Evolutionary conservation across 2,888 invertebrate species (phyloP), one percentile per base, ranked within the genome.

Genomic region (Ditula angustiorana): DNA sequence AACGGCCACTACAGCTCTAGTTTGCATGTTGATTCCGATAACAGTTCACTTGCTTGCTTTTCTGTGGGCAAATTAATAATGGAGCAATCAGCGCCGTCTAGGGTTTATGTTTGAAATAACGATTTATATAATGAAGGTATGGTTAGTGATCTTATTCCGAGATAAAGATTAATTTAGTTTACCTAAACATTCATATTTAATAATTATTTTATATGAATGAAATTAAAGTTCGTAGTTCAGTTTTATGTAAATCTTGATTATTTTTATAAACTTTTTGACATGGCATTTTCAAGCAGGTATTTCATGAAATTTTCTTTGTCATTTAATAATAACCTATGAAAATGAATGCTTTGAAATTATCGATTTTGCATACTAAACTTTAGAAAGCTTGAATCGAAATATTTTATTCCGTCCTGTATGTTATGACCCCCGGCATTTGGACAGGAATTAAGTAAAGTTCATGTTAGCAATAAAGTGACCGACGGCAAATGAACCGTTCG

Each of bases 401-500:
- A 19, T 41, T 61, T 56, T 41, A 24, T 44, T 23, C n/a, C 2
- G 4, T 13, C n/a, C 16, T 2, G 53, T 30, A 47, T 8, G 52
- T 60, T 53, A 60, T 60, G 64, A 28, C 50, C 37, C 10, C 33
- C 33, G 30, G 58, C 35, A 55, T 58, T 49, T 52, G 52, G 44
- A 28, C 26, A 63, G 30, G 63, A 44, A 59, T 82, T 82, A 83
- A 83, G 78, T 83, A 81, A 87, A 87, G 83, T 85, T 85, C 81
- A 83, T 74, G 69, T 70, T 72, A 64, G 73, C 76, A 79, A 82
- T 87, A 85, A 83, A 86, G 80, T 82, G 81, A 82, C 82, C 81
- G 81, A 73, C 79, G 77, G 80, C 80, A 83, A 88, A 86, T 85
- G 83, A 86, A 82, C 85, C 85, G 82, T 82, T 76, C 71, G 71